Conservation (phyloP, 2,888 invertebrate species). For the Nezara viridula region DNA sequence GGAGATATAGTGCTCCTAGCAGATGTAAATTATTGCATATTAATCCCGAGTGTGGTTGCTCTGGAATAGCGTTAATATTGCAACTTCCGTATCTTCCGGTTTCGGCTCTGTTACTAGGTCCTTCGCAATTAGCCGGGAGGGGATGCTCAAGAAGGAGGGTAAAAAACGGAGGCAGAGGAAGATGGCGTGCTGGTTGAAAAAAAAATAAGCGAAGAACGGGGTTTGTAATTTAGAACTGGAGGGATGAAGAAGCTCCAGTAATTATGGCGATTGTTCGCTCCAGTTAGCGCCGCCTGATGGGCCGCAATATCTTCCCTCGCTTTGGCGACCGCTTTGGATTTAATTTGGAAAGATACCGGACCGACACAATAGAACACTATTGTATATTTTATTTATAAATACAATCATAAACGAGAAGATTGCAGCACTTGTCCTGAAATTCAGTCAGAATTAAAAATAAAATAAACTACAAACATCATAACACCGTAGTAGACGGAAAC, state of each 20-base stretch:
- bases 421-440: no score
- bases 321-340: not conserved
- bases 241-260: conserved; percentile 22
- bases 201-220: not conserved
- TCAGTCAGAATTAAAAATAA: no score
- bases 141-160: conserved; percentile 20
- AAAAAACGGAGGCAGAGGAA: conserved; percentile 31
- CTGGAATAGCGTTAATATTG: conserved; percentile 63
- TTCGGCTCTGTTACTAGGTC: conserved; percentile 58
- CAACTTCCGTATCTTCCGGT: conserved; percentile 60
- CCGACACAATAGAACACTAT: not conserved
- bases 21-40: conserved; percentile 66
- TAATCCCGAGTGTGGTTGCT: conserved; percentile 63
- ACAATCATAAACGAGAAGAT: no score
- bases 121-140: not conserved
- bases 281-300: not conserved
- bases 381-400: no score
- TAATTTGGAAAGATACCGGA: not conserved
- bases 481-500: no score
- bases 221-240: conserved; percentile 28
- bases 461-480: no score
- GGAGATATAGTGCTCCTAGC: conserved; percentile 56
- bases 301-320: not conserved
- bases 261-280: conserved; percentile 42
- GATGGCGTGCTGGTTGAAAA: not conserved